Evolutionary conservation across 92 coral and sea anemone species (phyloP), one percentile per base, ranked within the genome.

Genomic region (Zoanthus gigantus): DNA sequence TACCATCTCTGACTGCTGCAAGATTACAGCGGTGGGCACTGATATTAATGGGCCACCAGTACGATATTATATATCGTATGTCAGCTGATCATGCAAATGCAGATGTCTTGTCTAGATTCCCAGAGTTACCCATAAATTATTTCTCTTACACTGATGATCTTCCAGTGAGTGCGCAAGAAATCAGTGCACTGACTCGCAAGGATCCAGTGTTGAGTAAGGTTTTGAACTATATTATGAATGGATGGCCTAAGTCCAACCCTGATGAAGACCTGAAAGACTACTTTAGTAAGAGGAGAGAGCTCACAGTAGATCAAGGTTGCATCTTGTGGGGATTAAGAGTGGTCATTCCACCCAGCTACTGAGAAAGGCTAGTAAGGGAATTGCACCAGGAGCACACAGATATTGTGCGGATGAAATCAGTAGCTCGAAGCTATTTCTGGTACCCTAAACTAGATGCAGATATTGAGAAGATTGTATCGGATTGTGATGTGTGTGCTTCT

Each of bases 301-400:
- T 92, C 11, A 57, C 86, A 32, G 88, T 42, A 18, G 90, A 92
- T 4, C 81, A 89, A 72, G 92, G 89, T 5, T 89, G 90, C 61
- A 31, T 82, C 28, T 78, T 82, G 82, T 89, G 90, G 92, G 91
- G 91, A 80, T 78, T 78, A 45, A 84, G 92, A 9, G 92, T 92
- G 32, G 79, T 89, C 23, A 75, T 83, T 72, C 92, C 88, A 31
- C 79, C 79, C 6, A 14, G 61, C 9, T 57, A 75, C 74, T 67
- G 92, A 74, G 78, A 76, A 47, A 80, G 86, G 58, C 30, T 92
- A 32, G 42, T 76, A 44, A 77, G 74, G 45, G 90, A 84, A 57
- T 86, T 92, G 63, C 92, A 92, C 78, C 88, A 89, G 65, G 75
- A 86, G 13, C 92, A 89, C 68, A 87, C 94, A 16, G 86, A 89